Conservation (phyloP, 2,797 vertebrate genomes). For the Enteromius afrohamiltoni region DNA sequence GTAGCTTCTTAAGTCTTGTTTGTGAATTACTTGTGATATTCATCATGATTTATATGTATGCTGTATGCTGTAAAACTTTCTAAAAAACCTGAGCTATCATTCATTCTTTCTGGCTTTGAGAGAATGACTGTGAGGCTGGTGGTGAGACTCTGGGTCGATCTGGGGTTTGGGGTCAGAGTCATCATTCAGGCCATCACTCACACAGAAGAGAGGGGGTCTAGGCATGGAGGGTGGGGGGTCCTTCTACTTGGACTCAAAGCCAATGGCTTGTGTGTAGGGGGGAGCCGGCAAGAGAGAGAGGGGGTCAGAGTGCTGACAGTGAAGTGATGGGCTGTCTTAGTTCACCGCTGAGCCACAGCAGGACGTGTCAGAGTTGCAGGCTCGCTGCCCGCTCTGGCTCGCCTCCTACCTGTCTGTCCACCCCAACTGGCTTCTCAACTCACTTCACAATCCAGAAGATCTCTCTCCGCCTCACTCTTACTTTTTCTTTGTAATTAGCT, state of each 20-base stretch:
- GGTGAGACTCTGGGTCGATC: slow-evolving; percentile 48
- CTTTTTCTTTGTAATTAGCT: slow-evolving; percentile 22
- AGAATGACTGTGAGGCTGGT: slow-evolving; percentile 40
- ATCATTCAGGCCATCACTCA: slow-evolving; percentile 61
- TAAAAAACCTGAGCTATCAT: slow-evolving; percentile 31
- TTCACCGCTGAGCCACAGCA: slow-evolving; percentile 83
- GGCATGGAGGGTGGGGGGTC: slow-evolving; percentile 41
- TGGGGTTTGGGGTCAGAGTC: slow-evolving; percentile 51
- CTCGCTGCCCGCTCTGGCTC: slow-evolving; percentile 68
- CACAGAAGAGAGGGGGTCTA: slow-evolving; percentile 29
- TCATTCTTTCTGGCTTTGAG: slow-evolving; percentile 35
- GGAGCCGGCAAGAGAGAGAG: slow-evolving; percentile 63
- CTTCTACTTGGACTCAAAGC: slow-evolving; percentile 23
- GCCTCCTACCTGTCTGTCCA: slow-evolving; percentile 77
- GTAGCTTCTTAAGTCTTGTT: neutral
- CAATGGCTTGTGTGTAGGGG: slow-evolving; percentile 46
- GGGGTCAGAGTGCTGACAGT: slow-evolving; percentile 89
- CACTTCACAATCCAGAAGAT: slow-evolving; percentile 74
- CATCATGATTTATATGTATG: neutral
- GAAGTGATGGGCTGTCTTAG: slow-evolving; percentile 89
- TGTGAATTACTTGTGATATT: neutral
- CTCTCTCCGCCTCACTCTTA: slow-evolving; percentile 3
- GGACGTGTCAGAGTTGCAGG: slow-evolving; percentile 83
- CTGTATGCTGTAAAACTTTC: slow-evolving; percentile 3
- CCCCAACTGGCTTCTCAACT: slow-evolving; percentile 76